Evolutionary conservation across 2,888 invertebrate species (phyloP).

Genomic region (Eilema depressum): DNA sequence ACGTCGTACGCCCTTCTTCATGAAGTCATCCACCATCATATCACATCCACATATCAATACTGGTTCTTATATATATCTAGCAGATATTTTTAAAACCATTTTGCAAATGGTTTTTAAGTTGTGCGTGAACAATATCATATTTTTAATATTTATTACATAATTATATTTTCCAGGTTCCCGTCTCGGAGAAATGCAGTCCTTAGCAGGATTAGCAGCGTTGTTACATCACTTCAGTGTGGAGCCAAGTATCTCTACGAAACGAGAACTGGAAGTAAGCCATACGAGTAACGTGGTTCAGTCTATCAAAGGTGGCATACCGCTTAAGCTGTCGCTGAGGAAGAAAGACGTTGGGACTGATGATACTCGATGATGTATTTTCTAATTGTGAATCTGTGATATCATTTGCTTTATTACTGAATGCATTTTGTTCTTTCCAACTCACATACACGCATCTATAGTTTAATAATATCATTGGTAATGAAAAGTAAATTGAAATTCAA

Average conservation of each 20-base stretch:
- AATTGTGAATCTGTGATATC: neutral
- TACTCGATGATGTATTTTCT: neutral
- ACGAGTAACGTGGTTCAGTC: slow-evolving; percentile 58
- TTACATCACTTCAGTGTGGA: slow-evolving; percentile 66
- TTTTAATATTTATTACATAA: neutral
- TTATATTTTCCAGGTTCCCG: slow-evolving; percentile 60
- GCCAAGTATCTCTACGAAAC: slow-evolving; percentile 48
- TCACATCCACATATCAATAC: no score
- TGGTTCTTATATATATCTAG: no score
- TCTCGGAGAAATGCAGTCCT: slow-evolving; percentile 71
- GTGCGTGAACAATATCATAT: no score
- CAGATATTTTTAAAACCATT: no score
- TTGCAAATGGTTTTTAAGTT: no score
- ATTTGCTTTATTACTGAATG: no score
- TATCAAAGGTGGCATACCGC: slow-evolving; percentile 57
- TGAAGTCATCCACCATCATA: no score
- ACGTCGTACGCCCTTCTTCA: no score
- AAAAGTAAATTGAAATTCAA: no score
- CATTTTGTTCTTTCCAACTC: no score
- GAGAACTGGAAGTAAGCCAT: slow-evolving; percentile 46
- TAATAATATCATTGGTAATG: no score
- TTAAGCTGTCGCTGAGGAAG: slow-evolving; percentile 52
- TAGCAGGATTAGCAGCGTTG: slow-evolving; percentile 69
- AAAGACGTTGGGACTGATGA: neutral
- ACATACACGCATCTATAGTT: no score